Evolutionary conservation across 2,888 invertebrate species (phyloP).

Genomic region (Lumbricus terrestris): DNA sequence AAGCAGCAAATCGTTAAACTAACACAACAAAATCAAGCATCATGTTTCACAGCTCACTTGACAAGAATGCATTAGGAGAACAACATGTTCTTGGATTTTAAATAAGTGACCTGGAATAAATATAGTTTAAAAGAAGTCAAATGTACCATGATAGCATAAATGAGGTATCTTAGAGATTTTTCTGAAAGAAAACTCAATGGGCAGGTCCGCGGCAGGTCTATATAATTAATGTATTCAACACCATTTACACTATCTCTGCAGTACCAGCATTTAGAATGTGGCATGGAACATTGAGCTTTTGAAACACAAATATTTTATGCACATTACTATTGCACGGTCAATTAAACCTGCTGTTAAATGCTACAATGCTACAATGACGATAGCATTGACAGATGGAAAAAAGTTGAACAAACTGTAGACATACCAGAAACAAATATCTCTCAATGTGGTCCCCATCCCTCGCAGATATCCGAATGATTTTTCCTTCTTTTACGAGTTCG

Average conservation of each 20-base stretch:
- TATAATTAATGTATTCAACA: neutral
- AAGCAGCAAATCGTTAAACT: conserved; percentile 69
- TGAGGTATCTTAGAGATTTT: neutral
- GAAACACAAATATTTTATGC: neutral
- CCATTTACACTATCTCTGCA: neutral
- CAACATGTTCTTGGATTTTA: neutral
- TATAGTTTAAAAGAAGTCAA: neutral
- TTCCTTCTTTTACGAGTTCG: conserved; percentile 63
- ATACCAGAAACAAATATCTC: conserved; percentile 63
- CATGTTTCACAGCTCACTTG: neutral
- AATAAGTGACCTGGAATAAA: neutral
- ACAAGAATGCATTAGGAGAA: neutral
- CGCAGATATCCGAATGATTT: conserved; percentile 64
- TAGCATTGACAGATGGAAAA: neutral
- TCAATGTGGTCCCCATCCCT: conserved; percentile 64
- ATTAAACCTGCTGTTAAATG: neutral
- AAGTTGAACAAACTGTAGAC: conserved; percentile 33
- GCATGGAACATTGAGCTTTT: no score
- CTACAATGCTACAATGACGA: neutral
- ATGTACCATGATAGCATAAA: neutral
- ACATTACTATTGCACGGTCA: neutral
- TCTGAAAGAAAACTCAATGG: neutral
- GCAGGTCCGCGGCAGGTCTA: neutral
- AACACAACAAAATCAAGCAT: conserved; percentile 33
- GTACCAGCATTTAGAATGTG: neutral